Evolutionary conservation across 2,113 vertebrate genomes (phyloP).

Genomic region (Chionodraco myersi): DNA sequence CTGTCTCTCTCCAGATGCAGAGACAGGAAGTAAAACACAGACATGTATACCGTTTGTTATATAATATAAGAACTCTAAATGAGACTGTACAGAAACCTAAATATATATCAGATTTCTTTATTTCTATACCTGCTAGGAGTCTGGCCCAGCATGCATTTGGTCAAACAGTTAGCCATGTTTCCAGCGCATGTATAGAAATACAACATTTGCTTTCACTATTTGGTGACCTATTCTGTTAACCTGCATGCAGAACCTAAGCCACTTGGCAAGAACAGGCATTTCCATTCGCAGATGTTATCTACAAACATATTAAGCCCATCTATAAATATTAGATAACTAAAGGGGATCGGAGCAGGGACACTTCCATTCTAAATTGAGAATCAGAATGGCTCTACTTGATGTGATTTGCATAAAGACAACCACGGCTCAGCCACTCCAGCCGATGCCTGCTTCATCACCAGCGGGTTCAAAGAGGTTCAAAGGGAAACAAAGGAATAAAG

Average conservation of each 20-base stretch:
- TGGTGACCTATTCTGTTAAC: not conserved
- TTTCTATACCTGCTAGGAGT: too few relatives aligned
- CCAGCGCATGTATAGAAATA: not conserved
- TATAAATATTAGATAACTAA: not conserved
- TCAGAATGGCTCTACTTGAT: not conserved
- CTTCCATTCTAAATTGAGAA: not conserved
- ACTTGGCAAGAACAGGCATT: not conserved
- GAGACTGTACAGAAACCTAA: too few relatives aligned
- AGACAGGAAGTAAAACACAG: too few relatives aligned
- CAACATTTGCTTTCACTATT: not conserved
- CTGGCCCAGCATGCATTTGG: not conserved
- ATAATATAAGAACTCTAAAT: too few relatives aligned
- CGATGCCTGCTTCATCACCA: constrained; percentile 26
- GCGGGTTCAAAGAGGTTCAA: constrained; percentile 24
- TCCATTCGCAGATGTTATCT: not conserved
- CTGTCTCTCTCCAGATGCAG: too few relatives aligned
- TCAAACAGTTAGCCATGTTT: not conserved
- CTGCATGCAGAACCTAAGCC: not conserved
- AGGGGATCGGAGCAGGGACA: not conserved
- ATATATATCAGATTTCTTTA: too few relatives aligned
- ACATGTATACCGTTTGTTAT: too few relatives aligned
- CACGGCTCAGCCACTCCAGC: not conserved
- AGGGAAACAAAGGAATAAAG: not conserved
- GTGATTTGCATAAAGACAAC: constrained; percentile 12
- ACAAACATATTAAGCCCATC: not conserved